Conservation (phyloP, 2,797 vertebrate genomes). For the Cephalopachus bancanus region DNA sequence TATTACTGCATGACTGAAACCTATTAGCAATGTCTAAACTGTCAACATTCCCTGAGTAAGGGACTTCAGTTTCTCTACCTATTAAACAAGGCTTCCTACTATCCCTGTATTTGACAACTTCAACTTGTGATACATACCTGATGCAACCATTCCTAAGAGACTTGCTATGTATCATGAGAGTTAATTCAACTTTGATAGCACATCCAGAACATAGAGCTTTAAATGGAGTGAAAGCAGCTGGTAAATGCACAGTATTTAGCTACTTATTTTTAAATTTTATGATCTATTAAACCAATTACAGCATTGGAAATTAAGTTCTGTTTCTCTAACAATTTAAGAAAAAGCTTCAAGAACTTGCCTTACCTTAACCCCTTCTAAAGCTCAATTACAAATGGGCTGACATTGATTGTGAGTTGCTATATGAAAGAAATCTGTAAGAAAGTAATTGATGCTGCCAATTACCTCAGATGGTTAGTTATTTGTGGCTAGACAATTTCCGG, state of each 20-base stretch:
- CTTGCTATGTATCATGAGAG: neutral
- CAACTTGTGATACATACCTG: neutral
- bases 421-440: neutral
- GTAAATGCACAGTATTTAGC: neutral
- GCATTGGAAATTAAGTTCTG: neutral
- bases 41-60: slow-evolving; percentile 8
- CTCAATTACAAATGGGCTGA: slow-evolving; percentile 6
- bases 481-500: slow-evolving; percentile 33
- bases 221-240: neutral
- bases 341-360: neutral
- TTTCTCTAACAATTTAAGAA: slow-evolving; percentile 1
- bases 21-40: slow-evolving; percentile 65
- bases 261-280: neutral
- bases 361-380: neutral
- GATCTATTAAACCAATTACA: neutral
- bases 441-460: neutral
- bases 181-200: neutral
- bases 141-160: neutral
- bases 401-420: neutral
- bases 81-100: neutral
- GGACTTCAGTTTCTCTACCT: neutral
- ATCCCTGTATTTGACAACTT: neutral
- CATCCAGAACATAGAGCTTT: neutral
- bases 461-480: slow-evolving; percentile 12
- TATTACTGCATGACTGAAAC: neutral